Evolutionary conservation across 2,797 vertebrate species (phyloP).

Genomic region (Meriones psammophilus): DNA sequence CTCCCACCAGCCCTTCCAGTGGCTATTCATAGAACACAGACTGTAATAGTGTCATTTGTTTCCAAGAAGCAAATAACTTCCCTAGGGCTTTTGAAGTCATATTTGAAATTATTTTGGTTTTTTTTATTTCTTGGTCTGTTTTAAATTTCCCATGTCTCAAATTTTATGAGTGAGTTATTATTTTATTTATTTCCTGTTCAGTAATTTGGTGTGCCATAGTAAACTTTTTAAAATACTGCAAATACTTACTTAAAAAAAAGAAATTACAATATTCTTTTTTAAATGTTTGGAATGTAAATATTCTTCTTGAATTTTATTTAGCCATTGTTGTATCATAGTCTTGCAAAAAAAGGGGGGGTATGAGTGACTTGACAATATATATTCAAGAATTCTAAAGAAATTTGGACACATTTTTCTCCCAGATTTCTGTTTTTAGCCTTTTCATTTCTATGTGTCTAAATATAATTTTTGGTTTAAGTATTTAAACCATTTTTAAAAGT

Average conservation of each 20-base stretch:
- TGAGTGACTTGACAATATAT: neutral
- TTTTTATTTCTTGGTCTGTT: neutral
- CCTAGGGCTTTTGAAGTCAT: neutral
- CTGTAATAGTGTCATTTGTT: conserved; percentile 59
- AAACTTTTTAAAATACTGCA: neutral
- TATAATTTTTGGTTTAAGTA: conserved; percentile 28
- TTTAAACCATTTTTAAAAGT: neutral
- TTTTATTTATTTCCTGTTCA: neutral
- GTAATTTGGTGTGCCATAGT: neutral
- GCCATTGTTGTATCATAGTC: neutral
- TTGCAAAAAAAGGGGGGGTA: neutral
- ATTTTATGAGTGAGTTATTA: neutral
- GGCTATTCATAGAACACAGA: conserved; percentile 56
- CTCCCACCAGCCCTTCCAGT: neutral
- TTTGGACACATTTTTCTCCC: neutral
- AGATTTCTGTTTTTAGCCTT: neutral
- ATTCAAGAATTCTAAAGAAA: neutral
- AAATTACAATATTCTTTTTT: neutral
- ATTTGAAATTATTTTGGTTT: neutral
- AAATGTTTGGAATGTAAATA: neutral
- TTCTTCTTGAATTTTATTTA: conserved; percentile 4
- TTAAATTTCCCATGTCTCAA: neutral
- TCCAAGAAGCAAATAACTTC: conserved; percentile 49
- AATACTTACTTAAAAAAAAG: conserved; percentile 23
- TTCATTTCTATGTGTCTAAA: neutral